phyloP scores from a whole-genome alignment of 2,113 vertebrate species.

The Rhea americana region DNA sequence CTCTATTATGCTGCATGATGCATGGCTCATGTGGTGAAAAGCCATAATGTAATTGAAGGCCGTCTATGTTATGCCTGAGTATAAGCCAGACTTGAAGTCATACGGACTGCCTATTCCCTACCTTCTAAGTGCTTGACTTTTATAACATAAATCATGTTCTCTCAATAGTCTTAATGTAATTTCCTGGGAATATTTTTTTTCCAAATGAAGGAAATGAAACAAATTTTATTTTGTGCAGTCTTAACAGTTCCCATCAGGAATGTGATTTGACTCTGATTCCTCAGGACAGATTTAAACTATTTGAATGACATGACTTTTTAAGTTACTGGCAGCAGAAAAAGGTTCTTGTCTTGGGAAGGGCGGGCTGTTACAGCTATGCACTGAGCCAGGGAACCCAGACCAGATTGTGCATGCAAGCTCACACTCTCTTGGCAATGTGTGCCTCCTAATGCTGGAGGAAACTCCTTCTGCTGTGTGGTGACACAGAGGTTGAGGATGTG shows the following conservation, averaged over 20 bases:
- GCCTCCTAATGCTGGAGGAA: not conserved
- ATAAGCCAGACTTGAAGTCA: constrained; percentile 32
- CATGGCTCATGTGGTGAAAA: not conserved
- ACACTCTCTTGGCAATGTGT: not conserved
- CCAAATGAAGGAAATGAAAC: not conserved
- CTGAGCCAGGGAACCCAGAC: constrained; percentile 7
- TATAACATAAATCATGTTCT: constrained; percentile 17
- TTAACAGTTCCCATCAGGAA: constrained; percentile 37
- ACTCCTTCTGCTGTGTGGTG: not conserved
- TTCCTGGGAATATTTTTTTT: not conserved
- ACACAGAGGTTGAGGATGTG: not conserved
- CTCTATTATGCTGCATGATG: not conserved
- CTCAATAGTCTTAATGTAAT: not conserved
- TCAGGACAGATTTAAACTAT: constrained; percentile 55
- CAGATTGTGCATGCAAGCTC: constrained; percentile 16
- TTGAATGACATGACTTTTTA: constrained; percentile 58
- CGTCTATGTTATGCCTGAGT: not conserved
- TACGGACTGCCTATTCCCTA: constrained; percentile 19
- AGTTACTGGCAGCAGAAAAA: constrained; percentile 57
- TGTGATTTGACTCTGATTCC: constrained; percentile 55
- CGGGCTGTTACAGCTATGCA: constrained; percentile 2
- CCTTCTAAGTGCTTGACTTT: constrained; percentile 23
- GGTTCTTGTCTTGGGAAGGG: constrained; percentile 48
- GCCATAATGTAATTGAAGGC: not conserved
- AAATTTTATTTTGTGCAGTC: constrained; percentile 15